phyloP scores from a whole-genome alignment of 2,888 invertebrate species.

The Ophion obscuratus region DNA sequence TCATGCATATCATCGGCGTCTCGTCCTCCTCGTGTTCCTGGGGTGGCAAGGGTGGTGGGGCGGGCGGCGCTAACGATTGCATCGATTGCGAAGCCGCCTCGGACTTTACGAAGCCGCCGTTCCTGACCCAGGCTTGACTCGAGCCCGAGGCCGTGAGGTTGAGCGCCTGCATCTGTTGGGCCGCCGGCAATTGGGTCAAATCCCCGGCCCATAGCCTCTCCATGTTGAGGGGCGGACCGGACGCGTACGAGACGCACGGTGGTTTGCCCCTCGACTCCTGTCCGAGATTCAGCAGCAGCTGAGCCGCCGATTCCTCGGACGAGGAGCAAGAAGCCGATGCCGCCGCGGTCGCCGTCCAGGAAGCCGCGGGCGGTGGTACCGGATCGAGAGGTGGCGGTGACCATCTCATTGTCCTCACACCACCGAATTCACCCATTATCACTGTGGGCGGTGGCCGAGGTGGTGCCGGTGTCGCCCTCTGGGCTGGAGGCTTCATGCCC shows the following conservation, averaged over 20 bases:
- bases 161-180: conserved; percentile 91
- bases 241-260: conserved; percentile 78
- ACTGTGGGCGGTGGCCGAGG: conserved; percentile 92
- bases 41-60: conserved; percentile 83
- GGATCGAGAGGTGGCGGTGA: conserved; percentile 86
- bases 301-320: conserved; percentile 87
- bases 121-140: conserved; percentile 81
- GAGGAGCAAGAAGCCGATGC: conserved; percentile 85
- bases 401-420: conserved; percentile 92
- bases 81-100: conserved; percentile 78
- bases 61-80: conserved; percentile 81
- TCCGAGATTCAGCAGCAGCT: conserved; percentile 91
- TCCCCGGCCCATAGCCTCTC: conserved; percentile 96
- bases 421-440: conserved; percentile 97
- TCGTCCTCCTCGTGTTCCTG: conserved; percentile 91
- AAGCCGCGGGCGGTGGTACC: conserved; percentile 85
- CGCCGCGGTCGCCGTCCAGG: conserved; percentile 85
- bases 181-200: conserved; percentile 92
- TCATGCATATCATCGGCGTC: conserved; percentile 98
- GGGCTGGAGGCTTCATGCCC: conserved; percentile 83
- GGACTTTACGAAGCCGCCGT: conserved; percentile 80
- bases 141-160: conserved; percentile 87
- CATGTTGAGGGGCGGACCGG: conserved; percentile 92
- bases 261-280: conserved; percentile 87
- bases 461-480: conserved; percentile 83